These are phyloP conservation scores for Drosophila monieri DNA, from an alignment of 2,888 invertebrate species.

Conservation along the genomic window DNA sequence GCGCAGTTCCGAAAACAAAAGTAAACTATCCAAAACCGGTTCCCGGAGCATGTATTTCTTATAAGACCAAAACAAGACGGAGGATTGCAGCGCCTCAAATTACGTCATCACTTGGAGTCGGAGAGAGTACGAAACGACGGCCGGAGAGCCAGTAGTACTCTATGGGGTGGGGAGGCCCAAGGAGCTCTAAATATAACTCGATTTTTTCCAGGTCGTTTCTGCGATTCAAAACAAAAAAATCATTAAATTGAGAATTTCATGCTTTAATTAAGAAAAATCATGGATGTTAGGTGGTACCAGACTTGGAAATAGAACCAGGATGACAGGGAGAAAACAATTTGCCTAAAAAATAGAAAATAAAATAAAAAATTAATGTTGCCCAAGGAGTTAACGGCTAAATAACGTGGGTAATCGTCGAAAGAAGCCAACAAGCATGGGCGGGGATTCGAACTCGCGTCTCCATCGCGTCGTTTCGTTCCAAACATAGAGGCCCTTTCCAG, in stretches of 20 bases:
- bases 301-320: no score
- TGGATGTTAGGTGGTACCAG: no score
- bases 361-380: conserved; percentile 66
- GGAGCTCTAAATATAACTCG: conserved; percentile 10
- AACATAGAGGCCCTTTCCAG: conserved; percentile 27
- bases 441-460: conserved; percentile 53
- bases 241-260: background rate
- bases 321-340: background rate
- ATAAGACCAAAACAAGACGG: conserved; percentile 66
- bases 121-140: conserved; percentile 10
- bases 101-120: conserved; percentile 57
- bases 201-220: conserved; percentile 11
- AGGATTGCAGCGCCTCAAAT: conserved; percentile 58
- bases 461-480: background rate
- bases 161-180: conserved; percentile 8
- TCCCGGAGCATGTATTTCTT: conserved; percentile 57
- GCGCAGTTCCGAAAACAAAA: conserved; percentile 63
- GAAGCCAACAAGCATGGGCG: conserved; percentile 76
- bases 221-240: background rate
- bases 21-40: conserved; percentile 64
- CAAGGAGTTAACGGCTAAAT: conserved; percentile 70
- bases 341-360: background rate
- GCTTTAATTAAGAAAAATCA: background rate
- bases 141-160: conserved; percentile 10
- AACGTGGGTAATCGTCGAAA: conserved; percentile 69